Evolutionary conservation across 2,797 vertebrate genomes (phyloP), one percentile per base, ranked within the genome.

Genomic region (Kryptopterus vitreolus): DNA sequence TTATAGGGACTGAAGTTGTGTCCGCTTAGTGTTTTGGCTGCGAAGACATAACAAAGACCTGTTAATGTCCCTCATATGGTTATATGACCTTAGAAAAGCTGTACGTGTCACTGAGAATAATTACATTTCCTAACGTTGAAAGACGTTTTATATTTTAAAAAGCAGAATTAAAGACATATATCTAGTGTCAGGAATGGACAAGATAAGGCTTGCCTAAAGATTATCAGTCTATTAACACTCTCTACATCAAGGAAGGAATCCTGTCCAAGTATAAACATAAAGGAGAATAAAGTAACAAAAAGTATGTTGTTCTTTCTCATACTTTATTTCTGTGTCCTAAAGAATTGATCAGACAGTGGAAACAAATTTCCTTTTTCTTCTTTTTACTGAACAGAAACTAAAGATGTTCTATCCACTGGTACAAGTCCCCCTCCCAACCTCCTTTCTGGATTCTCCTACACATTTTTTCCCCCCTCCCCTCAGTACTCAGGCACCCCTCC

Each of bases 401-500:
- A 24, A 76, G 57, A 72, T 66, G 78, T 66, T 10, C n/a, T 79
- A 73, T 77, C 76, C 79, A 71, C 75, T 84, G 52, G 71, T 50
- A 79, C 43, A 77, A 84, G 63, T 58, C 68, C 61, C 89, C 89
- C 90, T 91, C 90, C 90, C 88, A 29, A 22, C 62, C 65, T 70
- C 57, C 78, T 61, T 62, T 58, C 68, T 84, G 62, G 59, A 43
- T 68, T 66, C 61, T 76, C 61, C 55, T 20, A 66, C 92, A 91
- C 88, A 80, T 87, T 87, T 69, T 85, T 88, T 88, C 87, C 88
- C n/a, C 58, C 87, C 85, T 87, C 89, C 61, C 72, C 18, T 66
- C 58, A 76, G 87, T 87, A 78, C 85, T 86, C 86, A 81, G 86
- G 85, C 83, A 88, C 86, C 88, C 88, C 90, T 87, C 84, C 90